Evolutionary conservation across 2,113 vertebrate genomes (phyloP).

Genomic region (Semnopithecus entellus): DNA sequence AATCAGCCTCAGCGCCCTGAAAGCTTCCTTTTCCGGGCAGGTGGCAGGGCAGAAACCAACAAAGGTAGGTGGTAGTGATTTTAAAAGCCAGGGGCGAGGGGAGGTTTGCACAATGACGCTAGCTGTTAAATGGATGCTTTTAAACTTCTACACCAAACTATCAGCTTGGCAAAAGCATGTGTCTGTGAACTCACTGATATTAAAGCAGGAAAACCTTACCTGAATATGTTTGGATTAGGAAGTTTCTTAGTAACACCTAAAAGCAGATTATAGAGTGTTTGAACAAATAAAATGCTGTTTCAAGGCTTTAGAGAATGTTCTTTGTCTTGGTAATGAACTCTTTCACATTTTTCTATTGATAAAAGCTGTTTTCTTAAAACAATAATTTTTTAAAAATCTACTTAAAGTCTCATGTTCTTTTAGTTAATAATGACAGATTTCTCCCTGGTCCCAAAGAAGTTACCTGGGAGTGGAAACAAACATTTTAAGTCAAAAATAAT

Average conservation of each 20-base stretch:
- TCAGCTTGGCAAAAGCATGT: background rate
- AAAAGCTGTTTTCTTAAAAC: conserved; percentile 12
- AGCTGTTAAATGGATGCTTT: background rate
- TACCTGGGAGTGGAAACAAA: background rate
- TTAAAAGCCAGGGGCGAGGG: background rate
- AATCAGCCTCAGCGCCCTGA: conserved; percentile 89
- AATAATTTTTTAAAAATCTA: background rate
- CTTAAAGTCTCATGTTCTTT: background rate
- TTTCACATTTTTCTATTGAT: conserved; percentile 13
- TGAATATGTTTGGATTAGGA: conserved; percentile 35
- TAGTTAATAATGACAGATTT: conserved; percentile 18
- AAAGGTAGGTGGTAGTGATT: conserved; percentile 87
- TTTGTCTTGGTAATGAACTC: background rate
- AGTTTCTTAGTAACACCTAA: conserved; percentile 19
- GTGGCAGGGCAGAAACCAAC: conserved; percentile 90
- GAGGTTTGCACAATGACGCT: background rate
- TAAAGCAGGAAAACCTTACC: background rate
- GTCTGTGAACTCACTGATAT: background rate
- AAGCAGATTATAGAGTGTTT: background rate
- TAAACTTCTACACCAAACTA: background rate
- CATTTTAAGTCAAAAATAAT: background rate
- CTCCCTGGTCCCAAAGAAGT: background rate
- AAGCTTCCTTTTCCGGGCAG: conserved; percentile 93
- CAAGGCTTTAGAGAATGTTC: background rate
- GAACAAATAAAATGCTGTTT: background rate